Conservation (phyloP, 2,888 invertebrate genomes). For the Scaptomyza caliginosa region DNA sequence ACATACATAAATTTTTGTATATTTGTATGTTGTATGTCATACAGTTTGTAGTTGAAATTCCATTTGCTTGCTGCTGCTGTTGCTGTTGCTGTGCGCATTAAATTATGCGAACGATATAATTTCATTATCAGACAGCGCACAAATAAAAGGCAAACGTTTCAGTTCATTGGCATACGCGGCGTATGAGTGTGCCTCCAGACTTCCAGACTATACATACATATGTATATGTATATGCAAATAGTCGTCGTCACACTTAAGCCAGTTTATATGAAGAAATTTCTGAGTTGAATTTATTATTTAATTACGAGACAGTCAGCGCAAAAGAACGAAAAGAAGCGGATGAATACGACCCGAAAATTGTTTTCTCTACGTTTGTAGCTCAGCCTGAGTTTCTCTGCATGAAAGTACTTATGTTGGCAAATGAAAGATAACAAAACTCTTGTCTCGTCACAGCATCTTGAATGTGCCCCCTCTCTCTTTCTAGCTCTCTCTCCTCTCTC, state of each 20-base stretch:
- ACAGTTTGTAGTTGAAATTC: constrained; percentile 29
- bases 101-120: constrained; percentile 80
- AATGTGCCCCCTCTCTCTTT: not conserved
- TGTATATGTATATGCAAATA: constrained; percentile 34
- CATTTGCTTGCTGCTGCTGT: constrained; percentile 17
- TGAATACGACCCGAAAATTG: constrained; percentile 12
- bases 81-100: constrained; percentile 62
- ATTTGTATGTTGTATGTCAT: not conserved
- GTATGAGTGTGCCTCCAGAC: constrained; percentile 51
- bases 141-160: constrained; percentile 23
- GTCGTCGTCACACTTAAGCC: constrained; percentile 42
- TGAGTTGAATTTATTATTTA: constrained; percentile 70
- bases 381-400: not conserved
- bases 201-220: constrained; percentile 5
- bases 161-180: constrained; percentile 70
- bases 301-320: constrained; percentile 43
- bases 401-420: constrained; percentile 23
- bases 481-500: not conserved
- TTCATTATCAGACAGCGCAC: constrained; percentile 74
- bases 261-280: constrained; percentile 26
- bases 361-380: constrained; percentile 13
- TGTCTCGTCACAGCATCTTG: constrained; percentile 4
- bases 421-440: constrained; percentile 32
- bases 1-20: not conserved
- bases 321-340: constrained; percentile 13